Base-by-base conservation (phyloP, 2,113 vertebrate species). In the Pterophyllum scalare region DNA sequence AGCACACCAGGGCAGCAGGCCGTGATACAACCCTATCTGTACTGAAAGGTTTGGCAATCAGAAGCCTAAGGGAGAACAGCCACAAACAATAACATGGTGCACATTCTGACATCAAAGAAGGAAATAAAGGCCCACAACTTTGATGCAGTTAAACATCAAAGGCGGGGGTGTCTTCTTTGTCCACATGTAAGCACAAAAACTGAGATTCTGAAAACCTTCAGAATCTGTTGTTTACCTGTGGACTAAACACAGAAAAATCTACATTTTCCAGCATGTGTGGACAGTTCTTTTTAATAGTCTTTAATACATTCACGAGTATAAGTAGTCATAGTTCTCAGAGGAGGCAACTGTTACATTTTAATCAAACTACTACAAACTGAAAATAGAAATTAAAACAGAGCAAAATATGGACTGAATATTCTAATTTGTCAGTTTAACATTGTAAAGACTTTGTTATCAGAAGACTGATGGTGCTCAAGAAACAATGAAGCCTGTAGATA, bases 1-100 rank as follows among this genome's bases (percentile, higher is more conserved):
- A 43, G 20, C 62, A 43, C 0, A 0, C 3, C 62, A 15, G 35
- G 0, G 7, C 62, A 24, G 2, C 35, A 43, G 0, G n/a, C 40
- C 35, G 62, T 1, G 62, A 43, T 65, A 65, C 40, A 43, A 3
- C 22, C 4, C 5, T 24, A 13, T 17, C 35, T 43, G n/a, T 65
- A 43, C 40, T 65, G 24, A 65, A 43, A 65, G 33, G 20, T 12
- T 40, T 35, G 7, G 13, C 35, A 43, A 43, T 65, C 35, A 65
- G 2, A 65, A 65, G 62, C 35, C 62, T 65, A 10, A 35, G 35
- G 40, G 62, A 38, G 62, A 65, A 24, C 35, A 4, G 22, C 9
- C n/a, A 24, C n/a, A 13, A 65, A 65, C 12, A 40, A 22, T 64
- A 14, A 14, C n/a, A 43, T 4, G 0, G 1, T 24, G n/a, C 62